Evolutionary conservation across 2,888 invertebrate genomes (phyloP).

Genomic region (Aproaerema taeniolella): DNA sequence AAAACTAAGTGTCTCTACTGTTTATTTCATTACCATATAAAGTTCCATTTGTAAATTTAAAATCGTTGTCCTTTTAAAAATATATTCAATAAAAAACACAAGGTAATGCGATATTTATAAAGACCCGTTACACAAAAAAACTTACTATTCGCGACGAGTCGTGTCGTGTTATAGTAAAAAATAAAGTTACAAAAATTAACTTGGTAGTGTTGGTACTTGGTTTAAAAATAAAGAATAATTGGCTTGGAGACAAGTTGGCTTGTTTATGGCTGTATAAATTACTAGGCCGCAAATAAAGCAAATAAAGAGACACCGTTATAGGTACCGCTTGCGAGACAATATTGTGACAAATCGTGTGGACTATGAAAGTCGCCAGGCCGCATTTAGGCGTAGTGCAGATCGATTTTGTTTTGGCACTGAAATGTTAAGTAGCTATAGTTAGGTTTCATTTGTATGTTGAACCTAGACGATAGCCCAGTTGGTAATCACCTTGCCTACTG

Average conservation of each 20-base stretch:
- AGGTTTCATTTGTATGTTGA: too few species aligned
- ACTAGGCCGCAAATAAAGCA: slow-evolving; percentile 44
- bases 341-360: slow-evolving; percentile 41
- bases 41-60: slow-evolving; percentile 5
- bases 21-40: slow-evolving; percentile 17
- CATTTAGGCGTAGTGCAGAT: slow-evolving; percentile 17
- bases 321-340: slow-evolving; percentile 34
- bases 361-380: slow-evolving; percentile 20
- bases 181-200: too few species aligned
- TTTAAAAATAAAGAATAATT: slow-evolving; percentile 27
- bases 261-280: slow-evolving; percentile 39
- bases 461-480: too few species aligned
- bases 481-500: too few species aligned
- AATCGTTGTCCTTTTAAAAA: slow-evolving; percentile 14
- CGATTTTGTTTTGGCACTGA: not conserved
- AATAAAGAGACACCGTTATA: slow-evolving; percentile 51
- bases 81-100: slow-evolving; percentile 14
- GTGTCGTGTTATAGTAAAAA: slow-evolving; percentile 27
- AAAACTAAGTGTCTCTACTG: too few species aligned
- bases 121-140: slow-evolving; percentile 26
- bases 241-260: slow-evolving; percentile 24
- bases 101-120: slow-evolving; percentile 27
- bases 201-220: too few species aligned
- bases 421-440: too few species aligned
- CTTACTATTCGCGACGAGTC: slow-evolving; percentile 22